Percentiles rank a stretch among this genome's conserved stretches.
Conservation (phyloP, 2,113 vertebrate species). For the Xenopus laevis region DNA sequence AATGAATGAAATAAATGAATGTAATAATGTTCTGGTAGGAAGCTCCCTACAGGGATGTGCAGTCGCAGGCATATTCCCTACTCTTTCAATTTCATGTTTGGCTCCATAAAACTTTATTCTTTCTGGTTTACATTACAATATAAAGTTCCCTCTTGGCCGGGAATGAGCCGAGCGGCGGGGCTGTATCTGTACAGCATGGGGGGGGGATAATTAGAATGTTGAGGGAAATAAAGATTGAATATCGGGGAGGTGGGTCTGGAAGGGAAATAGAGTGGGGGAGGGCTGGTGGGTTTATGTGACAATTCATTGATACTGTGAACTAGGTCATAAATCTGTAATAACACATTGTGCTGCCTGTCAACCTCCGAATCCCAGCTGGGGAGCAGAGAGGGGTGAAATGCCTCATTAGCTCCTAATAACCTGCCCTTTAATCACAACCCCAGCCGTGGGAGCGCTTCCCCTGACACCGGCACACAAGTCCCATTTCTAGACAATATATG, state of each 20-base stretch:
- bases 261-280: conserved; percentile 27
- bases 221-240: conserved; percentile 34
- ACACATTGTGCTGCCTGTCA: conserved; percentile 68
- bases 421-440: conserved; percentile 84
- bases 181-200: conserved; percentile 16
- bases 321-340: conserved; percentile 75
- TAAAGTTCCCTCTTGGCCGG: background rate
- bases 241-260: conserved; percentile 15
- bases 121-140: no score
- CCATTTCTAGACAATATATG: conserved; percentile 28
- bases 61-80: background rate
- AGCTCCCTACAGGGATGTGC: background rate
- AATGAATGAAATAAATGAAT: background rate
- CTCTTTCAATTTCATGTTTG: background rate
- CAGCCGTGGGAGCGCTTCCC: conserved; percentile 37
- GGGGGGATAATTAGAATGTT: conserved; percentile 13
- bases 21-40: background rate
- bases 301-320: conserved; percentile 87
- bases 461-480: conserved; percentile 27
- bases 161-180: conserved; percentile 5
- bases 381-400: conserved; percentile 93
- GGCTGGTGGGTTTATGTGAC: conserved; percentile 73
- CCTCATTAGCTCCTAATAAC: conserved; percentile 50
- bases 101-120: background rate
- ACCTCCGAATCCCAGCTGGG: conserved; percentile 92